These are phyloP conservation scores for Neoitamus cyanurus DNA, from an alignment of 2,888 invertebrate species.

Conservation along the genomic window DNA sequence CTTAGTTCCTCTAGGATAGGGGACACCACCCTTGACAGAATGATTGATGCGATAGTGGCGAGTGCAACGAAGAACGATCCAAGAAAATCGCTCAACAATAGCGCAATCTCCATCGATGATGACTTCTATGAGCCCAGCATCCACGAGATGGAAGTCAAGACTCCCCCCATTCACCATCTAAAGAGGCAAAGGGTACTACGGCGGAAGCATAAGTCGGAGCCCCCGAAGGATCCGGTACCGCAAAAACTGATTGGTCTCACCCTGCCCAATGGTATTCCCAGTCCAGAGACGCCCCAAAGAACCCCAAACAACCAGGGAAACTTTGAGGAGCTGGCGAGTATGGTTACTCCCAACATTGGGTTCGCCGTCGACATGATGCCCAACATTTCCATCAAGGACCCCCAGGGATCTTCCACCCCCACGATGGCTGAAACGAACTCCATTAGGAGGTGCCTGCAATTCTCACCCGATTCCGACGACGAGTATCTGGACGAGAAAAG, in stretches of 20 bases:
- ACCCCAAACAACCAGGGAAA: constrained; percentile 42
- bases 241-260: constrained; percentile 57
- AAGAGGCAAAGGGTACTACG: constrained; percentile 64
- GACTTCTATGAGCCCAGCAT: constrained; percentile 56
- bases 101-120: neutral
- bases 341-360: constrained; percentile 60
- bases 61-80: constrained; percentile 62
- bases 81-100: neutral
- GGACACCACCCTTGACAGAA: constrained; percentile 64
- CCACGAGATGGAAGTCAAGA: constrained; percentile 65
- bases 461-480: constrained; percentile 71
- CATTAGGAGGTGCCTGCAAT: constrained; percentile 71
- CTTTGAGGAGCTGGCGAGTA: constrained; percentile 52
- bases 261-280: constrained; percentile 62
- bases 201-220: constrained; percentile 53
- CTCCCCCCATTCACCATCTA: constrained; percentile 61
- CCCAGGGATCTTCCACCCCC: constrained; percentile 69
- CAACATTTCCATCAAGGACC: constrained; percentile 57
- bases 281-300: constrained; percentile 59
- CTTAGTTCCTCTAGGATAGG: constrained; percentile 64
- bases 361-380: constrained; percentile 59
- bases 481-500: constrained; percentile 59
- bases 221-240: neutral
- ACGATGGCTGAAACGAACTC: constrained; percentile 66
- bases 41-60: constrained; percentile 65